Evolutionary conservation across 2,113 vertebrate species (phyloP), one percentile per base, ranked within the genome.

Genomic region (Oreocharis arfaki): DNA sequence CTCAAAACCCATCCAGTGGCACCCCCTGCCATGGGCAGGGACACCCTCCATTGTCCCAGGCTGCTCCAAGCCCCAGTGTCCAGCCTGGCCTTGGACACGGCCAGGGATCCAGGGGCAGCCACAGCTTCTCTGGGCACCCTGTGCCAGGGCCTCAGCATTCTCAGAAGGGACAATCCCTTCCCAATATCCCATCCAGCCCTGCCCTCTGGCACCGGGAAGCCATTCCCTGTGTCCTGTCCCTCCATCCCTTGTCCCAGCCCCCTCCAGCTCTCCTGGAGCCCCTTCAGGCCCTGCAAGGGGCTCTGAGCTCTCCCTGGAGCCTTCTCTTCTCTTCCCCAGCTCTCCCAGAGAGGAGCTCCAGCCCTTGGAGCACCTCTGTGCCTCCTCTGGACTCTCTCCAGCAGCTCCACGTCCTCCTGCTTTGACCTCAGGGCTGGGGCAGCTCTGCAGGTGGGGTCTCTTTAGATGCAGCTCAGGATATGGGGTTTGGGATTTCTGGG

Each of bases 41-140:
- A 42, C 32, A 22, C 11, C 61, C 59, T 1, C 44, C 71, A 67
- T 21, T 7, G 0, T 7, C 26, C 61, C 53, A 76, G 17, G 17
- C 0, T 7, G 44, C 35, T 44, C 61, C 42, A 3, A 56, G 53
- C 5, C 23, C 41, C 13, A 12, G 0, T 35, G 41, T 55, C 49
- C 71, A 76, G 0, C 30, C 50, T 42, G 32, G 10, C 16, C 53
- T 59, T 0, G 83, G 26, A 1, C 32, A 27, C 11, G 42, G 0
- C 35, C 61, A 59, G 32, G 53, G 61, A 67, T 57, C 61, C 41
- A 80, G 60, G 70, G 52, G 20, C 42, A 85, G 50, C 50, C 60
- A 24, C 70, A 75, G 50, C n/a, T 74, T 2, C 69, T 30, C 60
- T 85, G 82, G 49, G 18, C 3, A 50, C 3, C 20, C 61, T 16